These are phyloP conservation scores for Troides oblongomaculatus DNA, from an alignment of 2,888 invertebrate genomes.

Conservation along the genomic window DNA sequence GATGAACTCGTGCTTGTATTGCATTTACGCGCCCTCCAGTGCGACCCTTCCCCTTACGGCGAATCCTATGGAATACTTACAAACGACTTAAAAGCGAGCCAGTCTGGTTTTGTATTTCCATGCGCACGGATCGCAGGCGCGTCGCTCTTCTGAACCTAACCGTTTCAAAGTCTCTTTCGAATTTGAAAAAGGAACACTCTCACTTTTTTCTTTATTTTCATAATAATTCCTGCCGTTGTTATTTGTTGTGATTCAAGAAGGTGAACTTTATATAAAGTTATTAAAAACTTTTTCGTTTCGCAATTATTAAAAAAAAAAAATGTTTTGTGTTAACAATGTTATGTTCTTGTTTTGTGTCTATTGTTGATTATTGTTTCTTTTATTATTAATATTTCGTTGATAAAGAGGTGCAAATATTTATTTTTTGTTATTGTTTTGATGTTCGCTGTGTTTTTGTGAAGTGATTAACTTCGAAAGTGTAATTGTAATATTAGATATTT, in stretches of 20 bases:
- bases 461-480: conserved; percentile 45
- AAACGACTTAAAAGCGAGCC: conserved; percentile 69
- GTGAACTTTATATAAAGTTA: conserved; percentile 56
- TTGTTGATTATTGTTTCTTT: conserved; percentile 55
- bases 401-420: conserved; percentile 41
- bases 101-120: conserved; percentile 76
- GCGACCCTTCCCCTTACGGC: conserved; percentile 77
- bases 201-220: conserved; percentile 31
- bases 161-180: conserved; percentile 57
- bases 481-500: conserved; percentile 20
- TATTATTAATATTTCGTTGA: conserved; percentile 48
- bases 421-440: conserved; percentile 50
- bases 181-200: conserved; percentile 49
- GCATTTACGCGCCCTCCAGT: conserved; percentile 75
- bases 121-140: conserved; percentile 70
- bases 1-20: conserved; percentile 70
- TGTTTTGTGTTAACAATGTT: conserved; percentile 58
- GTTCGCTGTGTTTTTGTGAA: conserved; percentile 48
- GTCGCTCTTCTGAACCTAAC: conserved; percentile 49
- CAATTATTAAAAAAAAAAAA: conserved; percentile 40
- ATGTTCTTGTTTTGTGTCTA: conserved; percentile 56
- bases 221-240: conserved; percentile 34
- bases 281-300: conserved; percentile 44
- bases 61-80: conserved; percentile 77
- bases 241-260: conserved; percentile 41